A percentile compares a stretch with the other conserved stretches of the same genome.
phyloP scores from a whole-genome alignment of 2,888 invertebrate genomes.

The Tetragonula carbonaria region DNA sequence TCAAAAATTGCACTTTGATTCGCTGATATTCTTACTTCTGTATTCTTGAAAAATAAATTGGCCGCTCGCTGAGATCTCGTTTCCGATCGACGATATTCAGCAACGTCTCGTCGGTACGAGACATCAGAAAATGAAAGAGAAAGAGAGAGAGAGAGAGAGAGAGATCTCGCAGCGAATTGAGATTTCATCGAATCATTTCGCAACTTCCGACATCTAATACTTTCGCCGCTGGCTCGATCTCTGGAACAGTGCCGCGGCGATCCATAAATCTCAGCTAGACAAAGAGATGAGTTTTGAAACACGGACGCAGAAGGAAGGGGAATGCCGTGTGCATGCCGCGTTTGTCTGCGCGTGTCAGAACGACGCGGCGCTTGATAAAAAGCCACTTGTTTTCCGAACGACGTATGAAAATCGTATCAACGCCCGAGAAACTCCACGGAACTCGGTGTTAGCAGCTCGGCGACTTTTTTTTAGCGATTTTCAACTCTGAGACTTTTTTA shows the following conservation, averaged over 20 bases:
- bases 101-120: not conserved
- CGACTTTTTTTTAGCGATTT: too few relatives aligned
- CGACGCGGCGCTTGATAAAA: slow-evolving; percentile 47
- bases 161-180: slow-evolving; percentile 28
- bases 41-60: slow-evolving; percentile 26
- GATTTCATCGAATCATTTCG: slow-evolving; percentile 46
- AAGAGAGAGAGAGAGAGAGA: not conserved
- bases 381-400: slow-evolving; percentile 34
- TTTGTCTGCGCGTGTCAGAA: slow-evolving; percentile 11
- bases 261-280: slow-evolving; percentile 56
- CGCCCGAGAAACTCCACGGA: not conserved
- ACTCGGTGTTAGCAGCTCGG: not conserved
- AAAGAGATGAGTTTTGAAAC: slow-evolving; percentile 43
- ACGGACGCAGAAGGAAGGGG: slow-evolving; percentile 28
- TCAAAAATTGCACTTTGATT: not conserved
- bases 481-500: too few relatives aligned
- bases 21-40: not conserved
- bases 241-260: slow-evolving; percentile 13
- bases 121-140: not conserved
- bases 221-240: slow-evolving; percentile 28
- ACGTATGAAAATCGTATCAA: slow-evolving; percentile 47
- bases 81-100: not conserved
- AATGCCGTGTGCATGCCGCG: slow-evolving; percentile 1
- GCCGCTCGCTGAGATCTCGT: not conserved
- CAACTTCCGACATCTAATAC: slow-evolving; percentile 29